Evolutionary conservation across 1,140 invertebrate genomes (phyloP).

Genomic region (Campoletis sonorensis): DNA sequence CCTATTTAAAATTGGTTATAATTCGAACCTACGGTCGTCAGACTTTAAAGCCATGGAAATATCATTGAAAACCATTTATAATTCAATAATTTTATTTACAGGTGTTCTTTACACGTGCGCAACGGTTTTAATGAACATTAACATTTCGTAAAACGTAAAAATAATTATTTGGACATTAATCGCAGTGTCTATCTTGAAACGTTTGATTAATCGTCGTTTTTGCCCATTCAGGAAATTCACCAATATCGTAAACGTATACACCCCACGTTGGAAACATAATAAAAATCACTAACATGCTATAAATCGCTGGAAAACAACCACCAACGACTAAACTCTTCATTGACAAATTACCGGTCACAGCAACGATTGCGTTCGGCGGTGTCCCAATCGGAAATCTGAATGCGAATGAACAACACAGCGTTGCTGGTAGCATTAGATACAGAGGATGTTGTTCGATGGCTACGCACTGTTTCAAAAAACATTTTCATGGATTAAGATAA

Average conservation of each 20-base stretch:
- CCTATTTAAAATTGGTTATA: too few species aligned
- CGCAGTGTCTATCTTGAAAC: neutral
- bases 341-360: slow-evolving; percentile 83
- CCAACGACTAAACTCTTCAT: slow-evolving; percentile 82
- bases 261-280: slow-evolving; percentile 74
- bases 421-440: slow-evolving; percentile 91
- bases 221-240: slow-evolving; percentile 76
- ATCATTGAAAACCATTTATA: too few species aligned
- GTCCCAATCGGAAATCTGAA: slow-evolving; percentile 86
- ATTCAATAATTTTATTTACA: too few species aligned
- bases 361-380: slow-evolving; percentile 94
- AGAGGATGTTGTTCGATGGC: slow-evolving; percentile 86
- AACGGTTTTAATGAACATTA: too few species aligned
- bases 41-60: too few species aligned
- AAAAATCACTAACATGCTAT: slow-evolving; percentile 65
- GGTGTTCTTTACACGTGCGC: too few species aligned
- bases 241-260: slow-evolving; percentile 71
- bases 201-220: neutral
- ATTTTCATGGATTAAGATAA: slow-evolving; percentile 8
- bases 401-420: slow-evolving; percentile 87
- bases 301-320: slow-evolving; percentile 68
- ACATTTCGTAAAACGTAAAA: neutral
- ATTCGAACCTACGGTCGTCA: too few species aligned
- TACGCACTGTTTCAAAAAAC: slow-evolving; percentile 75
- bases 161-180: neutral